Percentiles rank a stretch among this genome's conserved stretches.
These are phyloP conservation scores for Mus spretus DNA, from an alignment of 2,797 vertebrate species.

Conservation along the genomic window DNA sequence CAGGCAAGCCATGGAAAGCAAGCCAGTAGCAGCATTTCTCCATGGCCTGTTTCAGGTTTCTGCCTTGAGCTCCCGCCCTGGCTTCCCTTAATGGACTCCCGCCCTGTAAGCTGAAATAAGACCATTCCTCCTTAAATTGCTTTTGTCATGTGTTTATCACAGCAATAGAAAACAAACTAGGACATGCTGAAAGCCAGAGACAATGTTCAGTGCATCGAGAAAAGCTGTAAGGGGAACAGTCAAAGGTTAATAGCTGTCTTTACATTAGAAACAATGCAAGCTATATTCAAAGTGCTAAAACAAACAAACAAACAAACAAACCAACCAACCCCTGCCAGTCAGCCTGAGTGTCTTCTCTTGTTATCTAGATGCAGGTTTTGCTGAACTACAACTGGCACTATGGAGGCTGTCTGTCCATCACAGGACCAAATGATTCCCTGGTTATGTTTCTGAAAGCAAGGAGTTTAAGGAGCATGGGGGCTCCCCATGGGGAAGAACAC, in stretches of 20 bases:
- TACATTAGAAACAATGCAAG: constrained; percentile 15
- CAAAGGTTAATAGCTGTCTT: constrained; percentile 12
- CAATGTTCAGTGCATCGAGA: neutral
- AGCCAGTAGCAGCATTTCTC: neutral
- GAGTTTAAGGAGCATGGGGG: neutral
- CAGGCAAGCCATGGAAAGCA: neutral
- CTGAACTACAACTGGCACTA: neutral
- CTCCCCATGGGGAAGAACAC: neutral
- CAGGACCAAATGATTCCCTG: neutral
- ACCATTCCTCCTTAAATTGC: neutral
- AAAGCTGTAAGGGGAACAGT: neutral
- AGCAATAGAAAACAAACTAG: neutral
- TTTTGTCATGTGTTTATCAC: neutral
- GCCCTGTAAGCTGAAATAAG: neutral
- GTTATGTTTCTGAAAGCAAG: neutral
- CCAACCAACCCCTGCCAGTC: too few relatives aligned
- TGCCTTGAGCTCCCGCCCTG: neutral
- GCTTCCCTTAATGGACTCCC: neutral
- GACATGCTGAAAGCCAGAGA: neutral
- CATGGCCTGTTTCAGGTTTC: neutral
- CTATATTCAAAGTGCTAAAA: neutral
- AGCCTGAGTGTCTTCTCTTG: neutral
- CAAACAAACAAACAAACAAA: too few relatives aligned
- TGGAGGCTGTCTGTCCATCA: neutral
- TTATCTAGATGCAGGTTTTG: neutral